These are phyloP conservation scores for Chelonoidis abingdonii DNA, from an alignment of 2,113 vertebrate genomes.

Conservation along the genomic window DNA sequence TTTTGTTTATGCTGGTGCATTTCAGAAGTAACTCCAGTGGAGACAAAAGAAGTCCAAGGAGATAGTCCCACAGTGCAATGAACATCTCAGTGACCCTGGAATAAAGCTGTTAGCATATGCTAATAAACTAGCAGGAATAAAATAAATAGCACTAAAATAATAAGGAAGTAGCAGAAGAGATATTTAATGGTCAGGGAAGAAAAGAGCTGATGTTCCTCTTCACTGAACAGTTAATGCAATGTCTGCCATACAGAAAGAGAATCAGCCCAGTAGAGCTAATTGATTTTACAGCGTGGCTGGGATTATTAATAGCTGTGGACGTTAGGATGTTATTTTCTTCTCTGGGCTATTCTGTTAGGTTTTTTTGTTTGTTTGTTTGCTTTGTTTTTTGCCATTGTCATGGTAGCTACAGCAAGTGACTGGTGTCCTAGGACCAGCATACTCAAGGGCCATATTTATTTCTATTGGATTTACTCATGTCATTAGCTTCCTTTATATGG, in stretches of 20 bases:
- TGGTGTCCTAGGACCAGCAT: background rate
- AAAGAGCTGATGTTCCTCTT: background rate
- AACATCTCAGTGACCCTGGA: background rate
- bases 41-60: rapidly evolving
- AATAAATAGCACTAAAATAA: background rate
- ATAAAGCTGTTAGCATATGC: background rate
- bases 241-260: background rate
- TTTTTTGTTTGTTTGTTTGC: too few species aligned
- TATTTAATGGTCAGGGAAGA: background rate
- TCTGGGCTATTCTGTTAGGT: rapidly evolving
- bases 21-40: background rate
- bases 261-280: background rate
- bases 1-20: background rate
- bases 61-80: rapidly evolving
- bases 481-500: slow-evolving; percentile 3
- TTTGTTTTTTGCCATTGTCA: background rate
- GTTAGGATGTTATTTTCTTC: background rate
- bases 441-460: slow-evolving; percentile 23
- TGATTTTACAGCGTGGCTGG: background rate
- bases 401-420: background rate
- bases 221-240: rapidly evolving
- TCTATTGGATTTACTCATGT: slow-evolving; percentile 24
- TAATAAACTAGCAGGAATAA: background rate
- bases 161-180: background rate
- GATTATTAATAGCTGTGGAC: background rate